Percentiles rank a stretch among this genome's conserved stretches.
Conservation (phyloP, 2,888 invertebrate genomes). For the Halictus ligatus region DNA sequence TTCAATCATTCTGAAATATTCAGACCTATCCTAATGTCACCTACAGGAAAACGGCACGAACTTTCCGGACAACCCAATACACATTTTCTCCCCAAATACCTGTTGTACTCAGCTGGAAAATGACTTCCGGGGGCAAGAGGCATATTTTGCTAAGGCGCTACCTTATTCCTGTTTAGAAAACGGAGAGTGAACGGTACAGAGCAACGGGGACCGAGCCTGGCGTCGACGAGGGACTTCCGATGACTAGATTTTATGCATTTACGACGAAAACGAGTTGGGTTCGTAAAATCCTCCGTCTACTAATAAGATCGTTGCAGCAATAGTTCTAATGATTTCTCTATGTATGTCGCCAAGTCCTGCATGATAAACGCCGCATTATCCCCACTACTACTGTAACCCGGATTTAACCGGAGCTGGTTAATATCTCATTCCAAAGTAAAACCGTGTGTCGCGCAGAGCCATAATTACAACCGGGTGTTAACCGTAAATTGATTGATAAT, state of each 20-base stretch:
- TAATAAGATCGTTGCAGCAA: too few relatives aligned
- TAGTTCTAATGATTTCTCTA: too few relatives aligned
- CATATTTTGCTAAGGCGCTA: conserved; percentile 8
- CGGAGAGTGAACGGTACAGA: background rate
- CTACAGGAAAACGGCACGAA: too few relatives aligned
- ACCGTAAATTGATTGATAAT: background rate
- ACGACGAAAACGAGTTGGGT: too few relatives aligned
- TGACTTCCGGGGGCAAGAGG: background rate
- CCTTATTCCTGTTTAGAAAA: conserved; percentile 8
- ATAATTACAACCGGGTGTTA: background rate
- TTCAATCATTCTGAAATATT: too few relatives aligned
- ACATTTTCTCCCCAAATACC: conserved; percentile 8
- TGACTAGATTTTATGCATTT: background rate
- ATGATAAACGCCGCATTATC: too few relatives aligned
- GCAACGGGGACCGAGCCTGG: background rate
- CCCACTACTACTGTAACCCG: too few relatives aligned
- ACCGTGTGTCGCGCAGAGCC: background rate
- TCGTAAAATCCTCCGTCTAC: too few relatives aligned
- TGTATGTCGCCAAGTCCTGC: too few relatives aligned
- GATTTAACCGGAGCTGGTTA: too few relatives aligned
- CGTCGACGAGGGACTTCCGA: background rate
- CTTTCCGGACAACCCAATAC: background rate
- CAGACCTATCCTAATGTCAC: too few relatives aligned
- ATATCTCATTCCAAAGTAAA: background rate
- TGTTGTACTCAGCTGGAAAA: background rate